Evolutionary conservation across 2,113 vertebrate species (phyloP).

Genomic region (Mola mola): DNA sequence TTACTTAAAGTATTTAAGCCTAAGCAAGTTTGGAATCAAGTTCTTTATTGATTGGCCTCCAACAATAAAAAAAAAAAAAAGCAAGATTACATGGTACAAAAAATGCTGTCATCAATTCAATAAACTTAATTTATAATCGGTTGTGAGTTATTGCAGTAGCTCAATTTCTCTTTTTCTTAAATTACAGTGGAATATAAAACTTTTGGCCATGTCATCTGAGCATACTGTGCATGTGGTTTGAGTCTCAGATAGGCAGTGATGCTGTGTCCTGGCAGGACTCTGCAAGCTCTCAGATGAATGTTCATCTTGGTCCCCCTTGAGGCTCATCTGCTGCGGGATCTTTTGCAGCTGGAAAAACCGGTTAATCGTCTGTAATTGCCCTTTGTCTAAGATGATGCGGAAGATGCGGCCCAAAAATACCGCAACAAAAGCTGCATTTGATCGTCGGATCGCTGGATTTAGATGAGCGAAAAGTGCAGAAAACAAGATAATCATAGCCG

Average conservation of each 20-base stretch:
- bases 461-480: neutral
- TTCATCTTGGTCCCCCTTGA: conserved; percentile 15
- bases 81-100: no score
- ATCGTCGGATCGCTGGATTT: neutral
- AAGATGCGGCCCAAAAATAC: neutral
- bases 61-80: no score
- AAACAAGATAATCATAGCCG: neutral
- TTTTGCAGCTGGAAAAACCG: conserved; percentile 25
- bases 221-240: no score
- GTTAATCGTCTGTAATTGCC: conserved; percentile 11
- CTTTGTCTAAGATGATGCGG: neutral
- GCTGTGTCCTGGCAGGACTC: conserved; percentile 20
- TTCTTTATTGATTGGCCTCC: no score
- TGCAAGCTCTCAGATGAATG: conserved; percentile 16
- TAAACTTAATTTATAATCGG: no score
- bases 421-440: neutral
- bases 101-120: no score
- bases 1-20: no score
- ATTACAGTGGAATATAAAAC: no score
- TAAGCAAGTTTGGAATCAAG: no score
- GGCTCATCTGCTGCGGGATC: conserved; percentile 25
- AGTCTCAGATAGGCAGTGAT: neutral
- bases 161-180: no score
- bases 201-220: no score
- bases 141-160: no score